Evolutionary conservation across 2,113 vertebrate genomes (phyloP).

Genomic region (Atractosteus spatula): DNA sequence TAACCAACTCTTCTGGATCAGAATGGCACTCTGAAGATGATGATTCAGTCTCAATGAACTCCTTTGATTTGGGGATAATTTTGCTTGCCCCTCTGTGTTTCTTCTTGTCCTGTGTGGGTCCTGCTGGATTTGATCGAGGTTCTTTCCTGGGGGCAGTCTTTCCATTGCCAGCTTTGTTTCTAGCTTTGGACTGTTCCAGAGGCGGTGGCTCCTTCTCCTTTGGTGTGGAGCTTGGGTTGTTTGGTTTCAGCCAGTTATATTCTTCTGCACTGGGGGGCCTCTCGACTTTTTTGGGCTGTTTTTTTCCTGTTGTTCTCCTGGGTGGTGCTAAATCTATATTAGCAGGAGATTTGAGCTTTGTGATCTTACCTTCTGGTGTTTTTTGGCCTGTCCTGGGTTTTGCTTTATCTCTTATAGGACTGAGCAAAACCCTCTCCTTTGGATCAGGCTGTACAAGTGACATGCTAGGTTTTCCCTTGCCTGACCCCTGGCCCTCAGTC

Average conservation of each 20-base stretch:
- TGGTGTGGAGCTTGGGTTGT: slow-evolving; percentile 75
- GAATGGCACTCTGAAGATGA: slow-evolving; percentile 93
- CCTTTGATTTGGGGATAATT: slow-evolving; percentile 88
- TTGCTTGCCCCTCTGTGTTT: slow-evolving; percentile 88
- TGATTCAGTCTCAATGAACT: slow-evolving; percentile 94
- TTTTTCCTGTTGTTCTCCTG: slow-evolving; percentile 81
- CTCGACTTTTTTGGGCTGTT: slow-evolving; percentile 85
- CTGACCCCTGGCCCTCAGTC: slow-evolving; percentile 55
- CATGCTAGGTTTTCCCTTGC: slow-evolving; percentile 72
- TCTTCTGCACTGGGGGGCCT: slow-evolving; percentile 80
- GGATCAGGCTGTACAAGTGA: slow-evolving; percentile 56
- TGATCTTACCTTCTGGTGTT: slow-evolving; percentile 77
- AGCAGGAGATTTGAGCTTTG: slow-evolving; percentile 83
- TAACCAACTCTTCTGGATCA: slow-evolving; percentile 84
- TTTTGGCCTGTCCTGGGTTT: slow-evolving; percentile 83
- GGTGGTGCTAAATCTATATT: slow-evolving; percentile 71
- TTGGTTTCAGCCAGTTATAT: slow-evolving; percentile 80
- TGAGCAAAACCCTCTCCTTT: slow-evolving; percentile 72
- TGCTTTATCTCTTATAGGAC: slow-evolving; percentile 81
- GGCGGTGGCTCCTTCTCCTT: slow-evolving; percentile 85
- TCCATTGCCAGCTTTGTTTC: slow-evolving; percentile 75
- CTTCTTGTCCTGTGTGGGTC: slow-evolving; percentile 76
- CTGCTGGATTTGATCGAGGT: slow-evolving; percentile 69
- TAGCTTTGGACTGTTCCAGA: slow-evolving; percentile 75
- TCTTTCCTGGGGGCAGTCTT: slow-evolving; percentile 92